phyloP scores from a whole-genome alignment of 1,140 invertebrate species.

The Ceratina australensis region DNA sequence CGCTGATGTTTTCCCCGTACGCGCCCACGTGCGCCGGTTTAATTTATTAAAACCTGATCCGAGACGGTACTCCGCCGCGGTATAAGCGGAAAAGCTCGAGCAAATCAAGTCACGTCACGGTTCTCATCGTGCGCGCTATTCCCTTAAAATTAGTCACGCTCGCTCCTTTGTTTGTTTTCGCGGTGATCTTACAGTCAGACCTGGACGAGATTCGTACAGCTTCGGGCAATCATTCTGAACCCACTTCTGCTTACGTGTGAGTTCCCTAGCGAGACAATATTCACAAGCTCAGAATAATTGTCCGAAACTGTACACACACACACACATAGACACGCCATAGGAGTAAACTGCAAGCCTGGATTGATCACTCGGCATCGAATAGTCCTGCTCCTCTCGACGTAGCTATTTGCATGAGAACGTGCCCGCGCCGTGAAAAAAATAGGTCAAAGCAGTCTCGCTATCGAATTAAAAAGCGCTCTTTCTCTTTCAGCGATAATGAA shows the following conservation, averaged over 20 bases:
- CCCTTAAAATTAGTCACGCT: no score
- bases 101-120: neutral
- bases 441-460: conserved; percentile 12
- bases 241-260: no score
- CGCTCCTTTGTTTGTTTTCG: conserved; percentile 2
- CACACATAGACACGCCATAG: no score
- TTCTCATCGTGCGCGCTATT: neutral
- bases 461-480: conserved; percentile 30
- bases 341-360: no score
- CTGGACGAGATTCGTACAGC: no score
- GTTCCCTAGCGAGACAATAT: no score
- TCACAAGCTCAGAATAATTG: no score
- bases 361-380: neutral
- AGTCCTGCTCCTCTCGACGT: neutral
- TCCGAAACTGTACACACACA: no score
- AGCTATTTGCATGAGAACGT: conserved; percentile 13
- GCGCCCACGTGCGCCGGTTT: neutral
- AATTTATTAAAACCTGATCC: conserved; percentile 34
- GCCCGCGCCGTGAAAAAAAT: neutral
- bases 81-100: neutral
- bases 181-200: no score
- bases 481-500: conserved; percentile 18
- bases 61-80: neutral
- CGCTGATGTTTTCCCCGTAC: conserved; percentile 22
- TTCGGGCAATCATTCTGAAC: no score